phyloP scores from a whole-genome alignment of 2,113 vertebrate genomes.

The Gulo gulo region DNA sequence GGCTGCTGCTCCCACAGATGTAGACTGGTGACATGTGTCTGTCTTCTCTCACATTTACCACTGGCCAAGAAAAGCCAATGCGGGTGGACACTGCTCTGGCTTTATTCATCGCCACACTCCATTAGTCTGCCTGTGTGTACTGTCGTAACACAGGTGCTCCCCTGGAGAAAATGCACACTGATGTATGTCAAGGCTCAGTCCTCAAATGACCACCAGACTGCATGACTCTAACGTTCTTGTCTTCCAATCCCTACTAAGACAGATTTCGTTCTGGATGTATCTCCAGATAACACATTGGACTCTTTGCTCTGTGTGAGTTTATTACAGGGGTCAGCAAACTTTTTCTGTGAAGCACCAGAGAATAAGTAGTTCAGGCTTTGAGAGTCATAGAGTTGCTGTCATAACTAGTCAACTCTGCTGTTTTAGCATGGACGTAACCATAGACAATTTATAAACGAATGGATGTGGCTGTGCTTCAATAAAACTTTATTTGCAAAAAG shows the following conservation, averaged over 20 bases:
- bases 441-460: neutral
- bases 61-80: neutral
- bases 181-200: neutral
- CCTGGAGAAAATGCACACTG: neutral
- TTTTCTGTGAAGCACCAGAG: neutral
- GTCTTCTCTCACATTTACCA: neutral
- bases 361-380: conserved; percentile 16
- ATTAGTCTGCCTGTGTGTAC: neutral
- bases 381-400: neutral
- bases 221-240: neutral
- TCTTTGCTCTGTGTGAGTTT: neutral
- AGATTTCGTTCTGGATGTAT: neutral
- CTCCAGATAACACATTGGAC: neutral
- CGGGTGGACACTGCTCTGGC: neutral
- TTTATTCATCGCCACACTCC: neutral
- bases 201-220: neutral
- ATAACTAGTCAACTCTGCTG: neutral
- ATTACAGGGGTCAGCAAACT: neutral
- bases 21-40: neutral
- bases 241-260: neutral
- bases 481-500: conserved; percentile 17
- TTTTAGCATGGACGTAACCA: neutral
- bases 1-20: neutral
- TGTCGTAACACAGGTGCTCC: neutral
- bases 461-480: neutral